Conservation (phyloP, 2,113 vertebrate genomes). For the Synodontis membranacea region DNA sequence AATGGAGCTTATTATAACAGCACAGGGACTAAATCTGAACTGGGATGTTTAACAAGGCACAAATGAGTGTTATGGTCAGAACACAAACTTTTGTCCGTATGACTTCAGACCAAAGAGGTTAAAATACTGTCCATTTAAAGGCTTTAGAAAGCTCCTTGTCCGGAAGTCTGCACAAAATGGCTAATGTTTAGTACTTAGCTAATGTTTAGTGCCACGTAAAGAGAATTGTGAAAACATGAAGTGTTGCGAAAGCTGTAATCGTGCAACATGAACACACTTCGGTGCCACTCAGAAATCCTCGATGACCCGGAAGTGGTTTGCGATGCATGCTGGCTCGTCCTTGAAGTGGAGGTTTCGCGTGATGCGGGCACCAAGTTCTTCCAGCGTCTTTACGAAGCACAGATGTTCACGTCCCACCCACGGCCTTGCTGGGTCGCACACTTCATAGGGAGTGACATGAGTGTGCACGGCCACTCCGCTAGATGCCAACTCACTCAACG, state of each 20-base stretch:
- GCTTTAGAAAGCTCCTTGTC: not conserved
- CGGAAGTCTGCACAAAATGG: not conserved
- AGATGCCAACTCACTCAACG: constrained; percentile 80
- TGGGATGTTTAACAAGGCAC: too few relatives aligned
- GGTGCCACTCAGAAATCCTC: constrained; percentile 72
- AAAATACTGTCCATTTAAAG: not conserved
- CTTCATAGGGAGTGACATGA: constrained; percentile 95
- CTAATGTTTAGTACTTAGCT: not conserved
- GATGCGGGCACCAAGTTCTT: constrained; percentile 80
- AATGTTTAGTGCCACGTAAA: not conserved
- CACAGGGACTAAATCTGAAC: too few relatives aligned
- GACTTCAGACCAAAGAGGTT: not conserved
- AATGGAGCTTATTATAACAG: too few relatives aligned
- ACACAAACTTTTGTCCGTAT: too few relatives aligned
- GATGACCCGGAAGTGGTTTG: constrained; percentile 95
- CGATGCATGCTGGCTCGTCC: constrained; percentile 83
- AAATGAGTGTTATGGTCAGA: too few relatives aligned
- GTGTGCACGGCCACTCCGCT: constrained; percentile 83
- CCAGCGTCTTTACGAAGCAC: constrained; percentile 83
- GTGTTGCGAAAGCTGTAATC: not conserved
- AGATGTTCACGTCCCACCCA: constrained; percentile 94
- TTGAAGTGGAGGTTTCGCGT: constrained; percentile 86
- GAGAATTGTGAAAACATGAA: not conserved
- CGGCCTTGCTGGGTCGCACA: constrained; percentile 88
- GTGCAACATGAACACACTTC: not conserved